Base-by-base conservation (phyloP, 1,140 invertebrate genomes). In the Lucilia sericata region DNA sequence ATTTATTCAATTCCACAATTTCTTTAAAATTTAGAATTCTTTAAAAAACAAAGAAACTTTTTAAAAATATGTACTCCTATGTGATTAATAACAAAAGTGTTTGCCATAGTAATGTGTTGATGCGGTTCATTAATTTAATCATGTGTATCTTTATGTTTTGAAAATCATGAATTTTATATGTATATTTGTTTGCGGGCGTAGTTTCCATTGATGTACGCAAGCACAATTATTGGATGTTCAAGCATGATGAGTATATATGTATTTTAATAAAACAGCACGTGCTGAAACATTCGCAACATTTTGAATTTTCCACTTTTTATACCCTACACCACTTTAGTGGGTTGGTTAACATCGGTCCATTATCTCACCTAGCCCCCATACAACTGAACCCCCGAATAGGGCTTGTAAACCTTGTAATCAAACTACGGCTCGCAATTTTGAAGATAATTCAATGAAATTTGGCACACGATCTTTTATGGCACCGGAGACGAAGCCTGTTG, bases 81-180 rank as follows among this genome's bases (percentile, higher is more conserved):
- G 51, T 55, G 51, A 17, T 55, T 17, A 55, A 55, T 55, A 55
- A 7, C 42, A 55, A 55, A 55, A 55, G 51, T 55, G 51, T 70
- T 70, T 21, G 19, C 65, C 21, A 4, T n/a, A 60, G 51, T n/a
- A 60, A 2, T 60, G 55, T 25, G 65, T 70, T 19, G 65, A 70
- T 70, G 65, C 19, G 65, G n/a, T 25, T 70, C 65, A 70, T 70
- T 70, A 70, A 70, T 70, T 70, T 70, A 70, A 70, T 70, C 65
- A 70, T 70, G 19, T 70, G 65, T 70, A 21, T 21, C n/a, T 70
- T 70, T 70, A 5, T 70, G 19, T 21, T 70, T n/a, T 21, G 13
- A 0, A 42, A 55, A 55, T 55, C 51, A 55, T 17, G 42, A 55
- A 14, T 12, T 55, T 42, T 42, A 8, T 42, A 42, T 42, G 2